phyloP scores from a whole-genome alignment of 2,797 vertebrate species.

The Tauraco hartlaubi region DNA sequence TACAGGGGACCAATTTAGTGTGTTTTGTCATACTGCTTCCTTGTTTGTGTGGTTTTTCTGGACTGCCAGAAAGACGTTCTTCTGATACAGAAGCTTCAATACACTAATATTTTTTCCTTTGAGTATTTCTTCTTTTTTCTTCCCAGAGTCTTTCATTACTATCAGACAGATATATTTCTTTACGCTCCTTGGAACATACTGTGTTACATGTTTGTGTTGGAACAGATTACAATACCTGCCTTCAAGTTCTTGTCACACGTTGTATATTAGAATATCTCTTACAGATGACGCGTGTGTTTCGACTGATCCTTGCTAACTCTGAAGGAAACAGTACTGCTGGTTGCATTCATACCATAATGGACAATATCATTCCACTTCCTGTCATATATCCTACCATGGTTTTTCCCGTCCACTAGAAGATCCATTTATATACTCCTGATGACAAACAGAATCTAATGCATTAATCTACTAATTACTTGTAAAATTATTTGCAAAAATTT shows the following conservation, averaged over 20 bases:
- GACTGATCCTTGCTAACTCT: neutral
- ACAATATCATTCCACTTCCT: neutral
- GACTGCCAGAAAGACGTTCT: neutral
- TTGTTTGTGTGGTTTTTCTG: neutral
- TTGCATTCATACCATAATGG: neutral
- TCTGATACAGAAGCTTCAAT: neutral
- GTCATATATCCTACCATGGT: neutral
- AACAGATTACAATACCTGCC: neutral
- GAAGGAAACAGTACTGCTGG: neutral
- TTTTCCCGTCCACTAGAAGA: neutral
- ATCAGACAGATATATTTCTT: neutral
- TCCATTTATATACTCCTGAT: neutral
- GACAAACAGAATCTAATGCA: neutral
- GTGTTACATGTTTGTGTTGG: neutral
- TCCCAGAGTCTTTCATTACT: neutral
- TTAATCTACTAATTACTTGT: neutral
- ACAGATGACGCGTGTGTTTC: neutral
- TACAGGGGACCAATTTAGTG: neutral
- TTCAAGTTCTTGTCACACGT: neutral
- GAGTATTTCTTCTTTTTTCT: neutral
- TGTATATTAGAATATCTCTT: neutral
- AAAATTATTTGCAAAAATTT: neutral
- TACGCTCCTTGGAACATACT: neutral
- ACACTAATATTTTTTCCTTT: neutral
- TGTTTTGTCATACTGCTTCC: neutral